Evolutionary conservation across 2,113 vertebrate species (phyloP), one percentile per base, ranked within the genome.

Genomic region (Mungos mungo): DNA sequence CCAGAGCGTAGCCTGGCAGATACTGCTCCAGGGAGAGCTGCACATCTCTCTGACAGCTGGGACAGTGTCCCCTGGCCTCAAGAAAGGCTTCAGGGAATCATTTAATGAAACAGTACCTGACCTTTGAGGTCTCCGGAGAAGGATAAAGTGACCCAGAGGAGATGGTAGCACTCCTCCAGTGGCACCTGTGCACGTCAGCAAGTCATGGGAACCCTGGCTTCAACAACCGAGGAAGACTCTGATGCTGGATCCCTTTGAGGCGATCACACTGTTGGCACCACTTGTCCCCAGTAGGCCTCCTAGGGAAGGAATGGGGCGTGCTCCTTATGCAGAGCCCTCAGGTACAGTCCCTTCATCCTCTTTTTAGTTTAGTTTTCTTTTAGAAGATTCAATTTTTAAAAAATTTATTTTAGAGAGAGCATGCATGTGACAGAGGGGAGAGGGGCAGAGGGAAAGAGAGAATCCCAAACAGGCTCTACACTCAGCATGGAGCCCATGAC

Each of bases 81-180:
- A 11, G 7, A 79, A 83, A 94, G 57, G 11, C 92, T 90, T 77
- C 69, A 15, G 92, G 80, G 84, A 96, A 60, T 84, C 87, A 68
- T 47, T 86, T 96, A 81, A 89, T 96, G 84, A 95, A 66, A 68
- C 27, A 74, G 57, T 38, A 18, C 35, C 77, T 85, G 65, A 68
- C 92, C 95, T 94, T 63, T 54, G 41, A 68, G 71, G 65, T 85
- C 86, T 71, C 19, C 13, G 33, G 95, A 96, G 81, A 47, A 95
- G 81, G 69, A 33, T n/a, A 60, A 95, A 76, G 83, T 88, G 95
- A 71, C 96, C 93, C 92, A 45, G 85, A 97, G 95, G 94, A 96
- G 92, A 96, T 50, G 74, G 41, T 13, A 60, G 54, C 50, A 13
- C 72, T 66, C 47, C 71, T 71, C 86, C 60, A 33, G 84, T 2